Evolutionary conservation across 2,797 vertebrate genomes (phyloP).

Genomic region (Hypotaenidia okinawae): DNA sequence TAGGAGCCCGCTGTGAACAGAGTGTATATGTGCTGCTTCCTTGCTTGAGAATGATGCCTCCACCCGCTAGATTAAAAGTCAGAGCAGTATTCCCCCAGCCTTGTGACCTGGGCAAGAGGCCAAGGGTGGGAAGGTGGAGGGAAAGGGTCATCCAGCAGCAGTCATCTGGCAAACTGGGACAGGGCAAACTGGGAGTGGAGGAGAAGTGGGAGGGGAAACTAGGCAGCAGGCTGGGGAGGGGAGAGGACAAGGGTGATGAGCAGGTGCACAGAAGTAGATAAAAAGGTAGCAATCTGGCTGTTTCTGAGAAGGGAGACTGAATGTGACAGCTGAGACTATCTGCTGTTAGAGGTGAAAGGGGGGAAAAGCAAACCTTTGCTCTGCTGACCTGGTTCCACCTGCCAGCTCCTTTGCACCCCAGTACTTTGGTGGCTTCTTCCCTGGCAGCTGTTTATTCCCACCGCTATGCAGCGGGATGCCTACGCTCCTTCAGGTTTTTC

Average conservation of each 20-base stretch:
- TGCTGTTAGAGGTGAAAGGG: not conserved
- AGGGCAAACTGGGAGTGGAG: not conserved
- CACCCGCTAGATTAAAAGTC: not conserved
- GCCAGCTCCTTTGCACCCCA: not conserved
- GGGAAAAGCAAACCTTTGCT: not conserved
- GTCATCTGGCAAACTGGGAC: too few species aligned
- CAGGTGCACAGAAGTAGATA: not conserved
- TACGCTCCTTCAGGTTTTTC: not conserved
- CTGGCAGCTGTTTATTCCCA: not conserved
- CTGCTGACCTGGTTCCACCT: not conserved
- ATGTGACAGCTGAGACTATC: not conserved
- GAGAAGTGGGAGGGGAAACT: not conserved
- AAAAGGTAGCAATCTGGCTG: not conserved
- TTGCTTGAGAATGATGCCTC: not conserved
- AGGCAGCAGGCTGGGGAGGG: not conserved
- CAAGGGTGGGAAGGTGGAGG: too few species aligned
- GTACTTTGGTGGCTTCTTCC: not conserved
- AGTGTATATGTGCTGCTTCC: not conserved
- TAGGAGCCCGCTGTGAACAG: not conserved
- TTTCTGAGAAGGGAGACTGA: not conserved
- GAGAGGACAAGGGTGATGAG: not conserved
- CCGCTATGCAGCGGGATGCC: not conserved
- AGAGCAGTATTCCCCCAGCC: fast-evolving
- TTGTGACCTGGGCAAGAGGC: not conserved
- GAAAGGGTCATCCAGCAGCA: not conserved